Evolutionary conservation across 2,797 vertebrate species (phyloP).

Genomic region (Merluccius polli): DNA sequence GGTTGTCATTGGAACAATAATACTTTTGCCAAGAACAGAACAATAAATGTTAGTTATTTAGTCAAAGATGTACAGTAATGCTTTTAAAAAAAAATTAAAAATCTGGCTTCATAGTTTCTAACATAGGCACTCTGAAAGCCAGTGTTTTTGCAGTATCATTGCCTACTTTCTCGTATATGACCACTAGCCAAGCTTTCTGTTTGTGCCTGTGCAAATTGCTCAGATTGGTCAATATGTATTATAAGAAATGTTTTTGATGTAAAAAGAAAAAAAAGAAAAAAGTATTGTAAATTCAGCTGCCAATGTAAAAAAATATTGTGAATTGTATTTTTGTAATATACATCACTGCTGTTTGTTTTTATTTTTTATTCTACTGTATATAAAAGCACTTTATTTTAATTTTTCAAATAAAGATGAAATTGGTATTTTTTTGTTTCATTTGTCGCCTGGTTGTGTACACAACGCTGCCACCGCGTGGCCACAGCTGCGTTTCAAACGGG

Average conservation of each 20-base stretch:
- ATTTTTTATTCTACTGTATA: slow-evolving; percentile 76
- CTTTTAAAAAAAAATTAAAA: neutral
- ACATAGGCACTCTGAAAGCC: slow-evolving; percentile 29
- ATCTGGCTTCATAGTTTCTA: slow-evolving; percentile 4
- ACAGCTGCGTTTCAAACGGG: neutral
- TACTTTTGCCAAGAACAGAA: slow-evolving; percentile 44
- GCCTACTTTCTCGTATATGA: slow-evolving; percentile 51
- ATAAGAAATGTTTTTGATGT: slow-evolving; percentile 65
- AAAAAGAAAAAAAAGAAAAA: slow-evolving; percentile 65
- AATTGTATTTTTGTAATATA: slow-evolving; percentile 78
- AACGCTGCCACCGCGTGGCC: slow-evolving; percentile 25
- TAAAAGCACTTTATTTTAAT: slow-evolving; percentile 84
- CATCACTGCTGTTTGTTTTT: slow-evolving; percentile 68
- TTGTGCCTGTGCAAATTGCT: slow-evolving; percentile 60
- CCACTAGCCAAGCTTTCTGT: slow-evolving; percentile 64
- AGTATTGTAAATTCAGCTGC: slow-evolving; percentile 79
- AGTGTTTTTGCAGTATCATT: slow-evolving; percentile 44
- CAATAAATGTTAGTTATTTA: slow-evolving; percentile 42
- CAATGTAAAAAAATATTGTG: slow-evolving; percentile 76
- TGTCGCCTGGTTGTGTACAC: neutral
- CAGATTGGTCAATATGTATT: slow-evolving; percentile 64
- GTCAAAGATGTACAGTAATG: slow-evolving; percentile 19
- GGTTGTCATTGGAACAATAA: slow-evolving; percentile 52
- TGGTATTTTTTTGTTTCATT: slow-evolving; percentile 46
- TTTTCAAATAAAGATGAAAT: slow-evolving; percentile 79